Conservation (phyloP, 1,140 invertebrate species). For the Ceratitis capitata region DNA sequence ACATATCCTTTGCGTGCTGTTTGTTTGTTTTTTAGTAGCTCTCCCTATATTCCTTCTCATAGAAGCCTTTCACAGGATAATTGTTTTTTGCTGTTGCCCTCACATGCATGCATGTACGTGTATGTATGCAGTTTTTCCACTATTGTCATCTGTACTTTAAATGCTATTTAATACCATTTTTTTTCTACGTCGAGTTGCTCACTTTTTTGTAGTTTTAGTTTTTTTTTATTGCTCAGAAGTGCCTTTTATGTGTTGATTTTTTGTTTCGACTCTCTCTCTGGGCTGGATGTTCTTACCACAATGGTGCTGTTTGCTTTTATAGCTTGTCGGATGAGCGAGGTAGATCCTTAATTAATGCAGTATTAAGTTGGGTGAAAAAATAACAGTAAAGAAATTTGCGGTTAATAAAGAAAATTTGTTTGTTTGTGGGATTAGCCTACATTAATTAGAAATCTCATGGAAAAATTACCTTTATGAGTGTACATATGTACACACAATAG, state of each 20-base stretch:
- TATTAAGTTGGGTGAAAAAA: background rate
- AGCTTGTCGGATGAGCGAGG: conserved; percentile 18
- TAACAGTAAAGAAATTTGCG: background rate
- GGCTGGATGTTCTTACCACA: background rate
- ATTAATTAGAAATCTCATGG: background rate
- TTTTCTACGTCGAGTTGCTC: background rate
- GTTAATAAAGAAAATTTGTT: conserved; percentile 28
- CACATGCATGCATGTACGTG: background rate
- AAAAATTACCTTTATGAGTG: too few relatives aligned
- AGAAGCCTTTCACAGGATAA: background rate
- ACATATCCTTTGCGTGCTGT: background rate
- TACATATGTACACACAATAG: too few relatives aligned
- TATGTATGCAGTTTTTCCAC: background rate
- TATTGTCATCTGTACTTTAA: conserved; percentile 34
- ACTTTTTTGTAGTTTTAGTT: background rate
- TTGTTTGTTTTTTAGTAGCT: conserved; percentile 29
- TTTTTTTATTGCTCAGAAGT: conserved; percentile 6
- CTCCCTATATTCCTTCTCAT: background rate
- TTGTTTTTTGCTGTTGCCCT: background rate
- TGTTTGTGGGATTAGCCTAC: background rate
- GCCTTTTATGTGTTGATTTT: background rate
- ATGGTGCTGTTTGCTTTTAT: conserved; percentile 24
- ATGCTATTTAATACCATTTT: conserved; percentile 26
- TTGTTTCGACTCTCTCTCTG: background rate
- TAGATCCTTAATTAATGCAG: conserved; percentile 23